Evolutionary conservation across 2,888 invertebrate species (phyloP).

Genomic region (Amblyjoppa fuscipennis): DNA sequence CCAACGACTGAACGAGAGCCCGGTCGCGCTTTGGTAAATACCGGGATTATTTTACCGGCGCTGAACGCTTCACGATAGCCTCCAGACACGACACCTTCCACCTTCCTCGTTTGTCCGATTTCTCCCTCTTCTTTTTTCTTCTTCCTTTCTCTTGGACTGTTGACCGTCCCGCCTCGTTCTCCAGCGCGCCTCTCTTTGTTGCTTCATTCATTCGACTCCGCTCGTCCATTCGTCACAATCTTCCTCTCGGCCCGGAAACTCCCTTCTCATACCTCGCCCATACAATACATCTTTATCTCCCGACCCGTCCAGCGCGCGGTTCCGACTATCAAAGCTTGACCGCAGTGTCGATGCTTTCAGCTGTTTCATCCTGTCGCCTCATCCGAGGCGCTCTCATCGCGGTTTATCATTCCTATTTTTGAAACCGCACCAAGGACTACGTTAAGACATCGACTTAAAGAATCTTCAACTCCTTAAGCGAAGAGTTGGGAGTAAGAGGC

Average conservation of each 20-base stretch:
- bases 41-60: constrained; percentile 39
- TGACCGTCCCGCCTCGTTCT: constrained; percentile 47
- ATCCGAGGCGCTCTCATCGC: background rate
- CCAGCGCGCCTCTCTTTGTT: constrained; percentile 37
- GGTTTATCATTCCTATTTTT: background rate
- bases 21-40: constrained; percentile 55
- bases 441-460: background rate
- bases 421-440: background rate
- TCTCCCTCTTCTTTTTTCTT: constrained; percentile 38
- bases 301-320: background rate
- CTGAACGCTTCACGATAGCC: constrained; percentile 38
- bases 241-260: constrained; percentile 14
- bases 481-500: background rate
- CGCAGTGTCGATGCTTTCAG: constrained; percentile 13
- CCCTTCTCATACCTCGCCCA: constrained; percentile 6
- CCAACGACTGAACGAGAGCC: constrained; percentile 28
- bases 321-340: background rate
- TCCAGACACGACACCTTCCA: constrained; percentile 58
- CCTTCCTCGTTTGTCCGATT: constrained; percentile 59
- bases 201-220: background rate
- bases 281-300: constrained; percentile 1
- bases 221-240: constrained; percentile 11
- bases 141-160: constrained; percentile 22
- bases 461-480: background rate
- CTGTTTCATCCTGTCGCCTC: background rate